phyloP scores from a whole-genome alignment of 2,888 invertebrate species.

The Ellobium chinense region DNA sequence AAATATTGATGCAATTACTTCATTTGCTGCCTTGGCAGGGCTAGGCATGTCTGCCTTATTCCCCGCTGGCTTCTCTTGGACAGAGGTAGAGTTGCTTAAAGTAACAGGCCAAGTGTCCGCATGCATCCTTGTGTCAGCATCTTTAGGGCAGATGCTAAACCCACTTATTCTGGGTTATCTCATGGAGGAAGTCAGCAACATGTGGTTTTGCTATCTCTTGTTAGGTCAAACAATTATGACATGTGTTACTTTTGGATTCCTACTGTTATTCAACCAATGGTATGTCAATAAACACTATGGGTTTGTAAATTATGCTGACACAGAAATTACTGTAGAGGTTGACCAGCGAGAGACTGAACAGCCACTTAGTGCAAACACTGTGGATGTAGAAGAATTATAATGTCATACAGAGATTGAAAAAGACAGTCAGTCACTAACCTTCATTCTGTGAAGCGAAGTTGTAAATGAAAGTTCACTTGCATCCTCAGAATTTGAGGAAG shows the following conservation, averaged over 20 bases:
- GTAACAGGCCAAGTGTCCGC: slow-evolving; percentile 77
- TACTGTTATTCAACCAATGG: slow-evolving; percentile 30
- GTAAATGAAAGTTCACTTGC: too few relatives aligned
- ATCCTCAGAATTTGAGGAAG: too few relatives aligned
- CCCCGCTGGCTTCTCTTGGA: slow-evolving; percentile 78
- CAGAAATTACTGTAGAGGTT: background rate
- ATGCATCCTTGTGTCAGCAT: slow-evolving; percentile 75
- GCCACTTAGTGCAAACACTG: slow-evolving; percentile 15
- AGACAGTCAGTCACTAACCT: too few relatives aligned
- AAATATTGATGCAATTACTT: slow-evolving; percentile 49
- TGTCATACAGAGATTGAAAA: too few relatives aligned
- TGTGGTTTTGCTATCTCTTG: slow-evolving; percentile 74
- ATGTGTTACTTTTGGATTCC: slow-evolving; percentile 58
- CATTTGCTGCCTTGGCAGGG: slow-evolving; percentile 65
- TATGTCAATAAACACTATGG: slow-evolving; percentile 34
- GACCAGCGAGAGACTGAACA: slow-evolving; percentile 4
- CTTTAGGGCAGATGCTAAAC: slow-evolving; percentile 76
- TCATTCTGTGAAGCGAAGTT: too few relatives aligned
- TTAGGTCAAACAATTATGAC: slow-evolving; percentile 59
- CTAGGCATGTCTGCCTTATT: slow-evolving; percentile 78
- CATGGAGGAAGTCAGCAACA: slow-evolving; percentile 70
- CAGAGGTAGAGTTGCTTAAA: slow-evolving; percentile 74
- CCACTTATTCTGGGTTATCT: slow-evolving; percentile 74
- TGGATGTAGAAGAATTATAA: too few relatives aligned
- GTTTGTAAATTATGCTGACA: background rate